Base-by-base conservation (phyloP, 2,113 vertebrate species). In the Meriones unguiculatus region DNA sequence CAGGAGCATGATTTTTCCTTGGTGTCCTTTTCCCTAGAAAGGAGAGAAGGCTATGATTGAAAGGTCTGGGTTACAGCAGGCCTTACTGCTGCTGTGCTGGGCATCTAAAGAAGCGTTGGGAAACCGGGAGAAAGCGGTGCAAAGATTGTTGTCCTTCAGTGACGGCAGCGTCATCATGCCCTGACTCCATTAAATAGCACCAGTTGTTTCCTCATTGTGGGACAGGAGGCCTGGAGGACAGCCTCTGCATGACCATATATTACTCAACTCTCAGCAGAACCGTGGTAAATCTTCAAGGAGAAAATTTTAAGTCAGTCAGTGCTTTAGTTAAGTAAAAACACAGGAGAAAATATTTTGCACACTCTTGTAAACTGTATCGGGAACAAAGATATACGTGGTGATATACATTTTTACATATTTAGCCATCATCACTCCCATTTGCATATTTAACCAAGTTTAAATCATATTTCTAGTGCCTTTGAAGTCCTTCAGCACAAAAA, bases 31-130 rank as follows among this genome's bases (percentile, higher is more conserved):
- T 5, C 5, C 13, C 1, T 15, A 17, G n/a, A 64, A 91, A 81
- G 0, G 9, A 89, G 8, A 54, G 11, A 7, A 72, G 20, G 59
- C 81, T 7, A 30, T 8, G 50, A 59, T 20, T 70, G 41, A 82
- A 81, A 20, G 2, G 11, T 12, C 2, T n/a, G n/a, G 6, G 5
- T 52, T 87, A 32, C 25, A 32, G 30, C 9, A 82, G 32, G 30
- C 18, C 75, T 52, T 35, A 30, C 3, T 64, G 28, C 2, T 46
- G 13, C 28, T 30, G 0, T 87, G 13, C 8, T 9, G 76, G 25
- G 32, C 1, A 30, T 38, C 8, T 12, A 2, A 4, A 3, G 5
- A 6, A 2, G 3, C 85, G 30, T 1, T 5, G 1, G 18, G 28
- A 72, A 38, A 54, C 5, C 32, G 13, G 15, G 78, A 65, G 1